Evolutionary conservation across 2,113 vertebrate genomes (phyloP), one percentile per base, ranked within the genome.

Genomic region (Pomatorhinus ruficollis): DNA sequence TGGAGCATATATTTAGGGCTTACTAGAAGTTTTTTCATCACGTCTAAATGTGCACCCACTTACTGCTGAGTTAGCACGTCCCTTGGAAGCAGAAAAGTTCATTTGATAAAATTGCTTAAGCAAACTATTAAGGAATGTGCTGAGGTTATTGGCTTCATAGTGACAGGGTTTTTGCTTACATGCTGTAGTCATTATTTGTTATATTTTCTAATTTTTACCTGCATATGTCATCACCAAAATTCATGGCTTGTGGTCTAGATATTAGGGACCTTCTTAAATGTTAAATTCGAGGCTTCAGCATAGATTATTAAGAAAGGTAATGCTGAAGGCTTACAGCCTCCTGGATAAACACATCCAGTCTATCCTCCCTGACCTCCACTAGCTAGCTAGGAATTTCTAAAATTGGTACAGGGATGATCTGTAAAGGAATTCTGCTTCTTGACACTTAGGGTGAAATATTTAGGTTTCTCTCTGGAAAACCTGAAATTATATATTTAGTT

Each of bases 161-260:
- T 18, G 40, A 53, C 9, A 4, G 18, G 24, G 0, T 12, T 45
- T 70, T 87, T 81, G 13, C 45, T 89, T 65, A 37, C 5, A 9
- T 33, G 45, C 10, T 64, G 24, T 47, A 37, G 15, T 44, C 0
- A 1, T 68, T 66, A 45, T 80, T 87, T 49, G 23, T 57, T 59
- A 28, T 53, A 54, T 76, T 68, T 71, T 83, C 61, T 25, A 61
- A n/a, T 69, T 86, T 90, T 89, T 57, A 33, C 42, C 40, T 77
- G 12, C 9, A 5, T 56, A 23, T 45, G 33, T 53, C 24, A 49
- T 27, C 0, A 0, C 22, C 28, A 40, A 40, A 15, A 33, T 80
- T 86, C 45, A 30, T 56, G 44, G 42, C 17, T 83, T 92, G 20
- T 69, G 8, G 9, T 68, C 33, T 71, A 71, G 76, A 52, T 79